Base-by-base conservation (phyloP, 2,113 vertebrate genomes). In the Leptodactylus fuscus region DNA sequence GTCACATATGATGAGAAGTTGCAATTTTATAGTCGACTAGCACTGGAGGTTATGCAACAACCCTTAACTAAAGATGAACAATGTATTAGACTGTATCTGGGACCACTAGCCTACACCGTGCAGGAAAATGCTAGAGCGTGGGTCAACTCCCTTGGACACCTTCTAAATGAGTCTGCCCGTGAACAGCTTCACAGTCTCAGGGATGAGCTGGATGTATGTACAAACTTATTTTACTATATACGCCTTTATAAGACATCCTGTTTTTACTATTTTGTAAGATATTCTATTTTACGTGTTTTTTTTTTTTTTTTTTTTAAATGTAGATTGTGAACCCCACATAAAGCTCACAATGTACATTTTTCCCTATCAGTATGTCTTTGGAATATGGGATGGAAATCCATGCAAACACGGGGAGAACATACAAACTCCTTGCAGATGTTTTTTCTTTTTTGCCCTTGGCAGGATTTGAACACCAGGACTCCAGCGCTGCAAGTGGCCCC, bases 1-100 rank as follows among this genome's bases (percentile, higher is more conserved):
- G 91, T 93, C 22, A 65, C 88, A 29, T 99, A 96, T 1, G 98
- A 99, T 18, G 94, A 96, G 0, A 94, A 95, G 89, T 87, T 99
- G 85, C 96, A 97, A 90, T 95, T 95, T 85, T 94, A 97, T 8
- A 60, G 88, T 55, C 90, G 81, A 22, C 82, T 97, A 7, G 86
- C 90, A 10, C 87, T 89, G 18, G 95, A 97, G n/a, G 94, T 97
- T 55, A 85, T 88, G 74, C 90, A 87, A n/a, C 93, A 95, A 87
- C 91, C 94, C 0, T 70, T 93, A 81, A 81, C 91, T 73, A 96
- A 91, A 90, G 94, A 95, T 1, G 93, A 96, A 20, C 92, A 96
- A 82, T 93, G 93, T 81, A 88, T 99, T 67, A 90, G 94, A 53
- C 94, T 99, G 5, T 95, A 96, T 60, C 90, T 99, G n/a, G 88